A percentile compares a stretch with the other conserved stretches of the same genome.
These are phyloP conservation scores for Gorsachius magnificus DNA, from an alignment of 2,797 vertebrate genomes.

Conservation along the genomic window DNA sequence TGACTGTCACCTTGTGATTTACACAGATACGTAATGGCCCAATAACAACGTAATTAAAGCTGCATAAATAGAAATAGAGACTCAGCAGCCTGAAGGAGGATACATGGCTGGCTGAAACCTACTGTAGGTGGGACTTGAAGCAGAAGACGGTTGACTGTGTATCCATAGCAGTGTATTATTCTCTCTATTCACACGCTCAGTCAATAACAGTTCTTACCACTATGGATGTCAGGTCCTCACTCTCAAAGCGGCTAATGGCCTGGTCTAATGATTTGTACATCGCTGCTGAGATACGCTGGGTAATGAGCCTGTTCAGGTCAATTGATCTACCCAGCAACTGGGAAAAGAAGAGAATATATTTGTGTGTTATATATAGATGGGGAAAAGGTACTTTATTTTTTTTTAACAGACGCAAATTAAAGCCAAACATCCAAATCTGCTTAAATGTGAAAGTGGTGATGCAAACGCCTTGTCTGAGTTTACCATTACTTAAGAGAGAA, in stretches of 20 bases:
- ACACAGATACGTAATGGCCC: neutral
- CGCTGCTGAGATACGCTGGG: slow-evolving; percentile 89
- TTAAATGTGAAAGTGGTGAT: neutral
- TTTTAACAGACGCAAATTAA: neutral
- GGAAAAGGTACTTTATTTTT: neutral
- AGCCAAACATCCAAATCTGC: neutral
- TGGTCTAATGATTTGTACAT: slow-evolving; percentile 93
- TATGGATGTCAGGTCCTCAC: slow-evolving; percentile 90
- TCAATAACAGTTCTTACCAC: slow-evolving; percentile 78
- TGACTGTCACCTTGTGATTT: neutral
- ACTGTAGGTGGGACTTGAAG: neutral
- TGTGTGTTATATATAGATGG: neutral
- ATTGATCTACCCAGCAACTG: slow-evolving; percentile 89
- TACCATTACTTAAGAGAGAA: neutral
- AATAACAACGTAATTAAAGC: slow-evolving; percentile 19
- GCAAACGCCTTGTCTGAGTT: rapidly evolving
- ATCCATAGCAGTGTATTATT: neutral
- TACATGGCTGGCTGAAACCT: neutral
- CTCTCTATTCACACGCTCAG: neutral
- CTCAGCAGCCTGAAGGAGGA: neutral
- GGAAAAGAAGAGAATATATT: neutral
- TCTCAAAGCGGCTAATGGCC: slow-evolving; percentile 92
- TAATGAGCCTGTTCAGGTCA: slow-evolving; percentile 90
- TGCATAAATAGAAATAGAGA: neutral
- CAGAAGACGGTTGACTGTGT: neutral